A percentile compares a stretch with the other conserved stretches of the same genome.
These are phyloP conservation scores for Limosa lapponica DNA, from an alignment of 2,797 vertebrate species.

Conservation along the genomic window DNA sequence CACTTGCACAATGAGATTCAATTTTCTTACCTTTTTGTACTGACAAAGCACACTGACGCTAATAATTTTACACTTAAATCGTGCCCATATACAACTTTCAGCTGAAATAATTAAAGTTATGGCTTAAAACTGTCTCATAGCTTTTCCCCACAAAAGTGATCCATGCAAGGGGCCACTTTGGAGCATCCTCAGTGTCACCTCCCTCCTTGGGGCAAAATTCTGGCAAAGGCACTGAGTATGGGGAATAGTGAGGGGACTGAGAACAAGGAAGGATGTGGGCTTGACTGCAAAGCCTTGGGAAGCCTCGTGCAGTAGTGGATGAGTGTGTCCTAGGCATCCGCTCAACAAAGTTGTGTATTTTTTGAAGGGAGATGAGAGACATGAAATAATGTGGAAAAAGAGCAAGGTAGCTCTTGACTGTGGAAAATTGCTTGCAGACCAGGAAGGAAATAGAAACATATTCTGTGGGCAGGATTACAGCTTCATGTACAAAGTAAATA, in stretches of 20 bases:
- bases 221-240: neutral
- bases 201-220: neutral
- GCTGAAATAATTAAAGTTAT: neutral
- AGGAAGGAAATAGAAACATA: neutral
- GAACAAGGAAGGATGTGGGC: neutral
- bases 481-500: neutral
- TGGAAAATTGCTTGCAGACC: neutral
- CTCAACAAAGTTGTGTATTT: neutral
- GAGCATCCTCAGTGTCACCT: neutral
- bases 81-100: neutral
- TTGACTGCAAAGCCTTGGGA: neutral
- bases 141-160: neutral
- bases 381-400: neutral
- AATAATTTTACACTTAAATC: neutral
- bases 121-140: neutral
- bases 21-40: neutral
- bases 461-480: neutral
- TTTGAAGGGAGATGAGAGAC: neutral
- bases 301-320: accelerated
- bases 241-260: neutral
- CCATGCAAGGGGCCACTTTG: neutral
- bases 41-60: neutral
- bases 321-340: too few species aligned
- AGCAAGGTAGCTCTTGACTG: neutral
- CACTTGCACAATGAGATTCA: neutral